Base-by-base conservation (phyloP, 2,888 invertebrate genomes). In the Glaucopsyche alexis region DNA sequence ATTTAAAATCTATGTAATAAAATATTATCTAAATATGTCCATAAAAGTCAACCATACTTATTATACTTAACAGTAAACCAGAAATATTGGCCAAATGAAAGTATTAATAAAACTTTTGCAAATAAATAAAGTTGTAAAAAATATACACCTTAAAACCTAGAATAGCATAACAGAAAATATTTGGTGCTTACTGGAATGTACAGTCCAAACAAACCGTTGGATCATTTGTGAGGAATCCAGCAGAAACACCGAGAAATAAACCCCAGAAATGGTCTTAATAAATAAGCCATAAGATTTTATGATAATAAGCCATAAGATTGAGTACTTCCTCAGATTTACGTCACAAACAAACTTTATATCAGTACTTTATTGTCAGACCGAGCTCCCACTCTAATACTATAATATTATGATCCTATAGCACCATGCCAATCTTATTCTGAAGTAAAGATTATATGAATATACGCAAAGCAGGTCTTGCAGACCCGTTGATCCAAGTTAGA, bases 221-320 rank as follows among this genome's bases (percentile, higher is more conserved):
- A 38, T 60, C 29, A 4, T 60, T 38, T 38, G 13, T 9, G 60
- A 60, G 29, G 60, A 60, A 60, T 60, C 60, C 60, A 1, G 60
- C 11, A 29, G 29, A 13, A 29, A 16, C 16, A 60, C 29, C 29
- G 60, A 60, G 29, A 60, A 7, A 60, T 60, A 60, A 60, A 60
- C 3, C 52, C 29, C 29, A 29, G 29, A 29, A 60, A 60, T 19
- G 60, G 14, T 60, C 60, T 14, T 60, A 60, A 60, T 60, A 60
- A 60, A 38, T 60, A 60, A 60, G 60, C 13, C 14, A 60, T 60
- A 14, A 60, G 29, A 29, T 60, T 60, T 60, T 60, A 60, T 60
- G 60, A 60, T 60, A 60, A 38, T 60, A 60, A 29, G 60, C 14
- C 29, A 60, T 60, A 60, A 13, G 60, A 60, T 60, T 29, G 60